Percentiles rank a stretch among this genome's conserved stretches.
These are phyloP conservation scores for Catocala fraxini DNA, from an alignment of 2,888 invertebrate genomes.

Conservation along the genomic window DNA sequence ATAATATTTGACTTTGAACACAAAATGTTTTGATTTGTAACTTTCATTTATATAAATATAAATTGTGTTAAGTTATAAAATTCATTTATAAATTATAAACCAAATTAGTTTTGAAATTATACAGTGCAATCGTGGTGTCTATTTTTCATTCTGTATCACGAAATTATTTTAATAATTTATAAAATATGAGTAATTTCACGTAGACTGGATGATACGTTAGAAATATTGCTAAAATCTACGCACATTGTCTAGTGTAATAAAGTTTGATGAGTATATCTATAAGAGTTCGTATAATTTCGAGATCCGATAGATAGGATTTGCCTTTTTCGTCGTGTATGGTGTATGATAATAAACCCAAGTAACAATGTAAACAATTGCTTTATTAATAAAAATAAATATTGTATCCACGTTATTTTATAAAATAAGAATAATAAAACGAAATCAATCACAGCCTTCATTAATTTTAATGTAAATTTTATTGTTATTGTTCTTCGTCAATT, in stretches of 20 bases:
- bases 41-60: not conserved
- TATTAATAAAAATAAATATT: slow-evolving; percentile 26
- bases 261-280: slow-evolving; percentile 48
- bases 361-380: slow-evolving; percentile 33
- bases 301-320: slow-evolving; percentile 39
- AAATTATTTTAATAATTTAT: slow-evolving; percentile 13
- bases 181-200: slow-evolving; percentile 49
- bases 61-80: not conserved
- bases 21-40: no score
- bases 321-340: slow-evolving; percentile 36
- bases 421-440: not conserved
- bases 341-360: slow-evolving; percentile 28
- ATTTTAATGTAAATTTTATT: not conserved
- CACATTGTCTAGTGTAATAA: slow-evolving; percentile 64
- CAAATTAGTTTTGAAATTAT: not conserved
- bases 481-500: slow-evolving; percentile 6
- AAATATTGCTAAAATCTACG: slow-evolving; percentile 72
- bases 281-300: slow-evolving; percentile 48
- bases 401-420: slow-evolving; percentile 14
- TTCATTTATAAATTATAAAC: not conserved
- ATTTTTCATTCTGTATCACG: not conserved
- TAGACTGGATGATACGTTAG: slow-evolving; percentile 69
- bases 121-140: not conserved
- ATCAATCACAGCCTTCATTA: not conserved
- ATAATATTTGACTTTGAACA: not conserved